Base-by-base conservation (phyloP, 2,888 invertebrate genomes). In the Heliconius hortense region DNA sequence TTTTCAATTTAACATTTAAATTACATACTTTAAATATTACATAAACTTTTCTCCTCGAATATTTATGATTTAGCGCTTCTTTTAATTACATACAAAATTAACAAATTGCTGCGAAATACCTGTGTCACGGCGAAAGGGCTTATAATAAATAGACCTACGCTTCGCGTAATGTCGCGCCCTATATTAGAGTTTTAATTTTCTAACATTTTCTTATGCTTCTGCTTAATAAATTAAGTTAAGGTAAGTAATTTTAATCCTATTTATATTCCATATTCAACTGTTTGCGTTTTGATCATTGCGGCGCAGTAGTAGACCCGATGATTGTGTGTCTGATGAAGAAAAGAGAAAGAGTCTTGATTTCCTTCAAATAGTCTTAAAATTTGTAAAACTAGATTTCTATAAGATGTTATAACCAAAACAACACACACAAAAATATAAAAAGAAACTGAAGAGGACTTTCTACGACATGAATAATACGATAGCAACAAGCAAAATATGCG, bases 401-500 rank as follows among this genome's bases (percentile, higher is more conserved):
- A 35, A 35, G 1, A 35, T 35, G 21, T 28, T 21, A 7, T 7
- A 18, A 18, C 21, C 21, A 48, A 48, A 28, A 28, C 28, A 28
- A 48, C 18, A 21, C 18, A 48, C 2, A 53, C 67, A 43, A 68
- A 68, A 31, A 48, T 60, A 60, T 28, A 13, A 24, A 28, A 26
- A 5, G 26, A n/a, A 18, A 18, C 2, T 21, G 48, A 48, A 48
- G 48, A 15, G 39, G 24, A 59, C 8, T 60, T 26, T 13, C 11
- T 13, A 4, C 2, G 11, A 39, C 39, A 35, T 26, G 7, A 18
- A 10, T n/a, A n/a, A 31, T 48, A n/a, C n/a, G 24, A 8, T 66
- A 35, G 70, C 26, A 75, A 66, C 75, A 71, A 26, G 64, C 31
- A 74, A 64, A 39, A 39, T 66, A 35, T 31, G 64, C 64, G 39